Percentiles rank a stretch among this genome's conserved stretches.
Evolutionary conservation across 2,113 vertebrate genomes (phyloP).

Genomic region (Axis porcinus): DNA sequence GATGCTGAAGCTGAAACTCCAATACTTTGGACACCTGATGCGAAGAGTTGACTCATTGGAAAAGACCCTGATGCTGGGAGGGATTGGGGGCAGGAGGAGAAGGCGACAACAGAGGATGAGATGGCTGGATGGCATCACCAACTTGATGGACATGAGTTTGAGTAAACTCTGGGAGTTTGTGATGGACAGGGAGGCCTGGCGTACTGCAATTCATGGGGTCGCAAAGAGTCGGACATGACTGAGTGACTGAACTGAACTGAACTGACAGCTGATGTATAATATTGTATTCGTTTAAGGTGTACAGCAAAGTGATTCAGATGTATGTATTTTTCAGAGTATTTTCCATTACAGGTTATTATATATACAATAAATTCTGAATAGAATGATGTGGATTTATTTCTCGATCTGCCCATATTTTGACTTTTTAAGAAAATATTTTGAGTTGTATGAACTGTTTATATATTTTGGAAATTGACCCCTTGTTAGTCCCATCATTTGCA

Average conservation of each 20-base stretch:
- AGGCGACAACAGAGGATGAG: no score
- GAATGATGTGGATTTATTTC: not conserved
- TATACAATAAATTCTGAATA: not conserved
- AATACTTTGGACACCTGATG: no score
- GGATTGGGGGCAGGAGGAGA: no score
- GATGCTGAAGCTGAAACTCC: no score
- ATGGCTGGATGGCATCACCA: no score
- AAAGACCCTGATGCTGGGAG: no score
- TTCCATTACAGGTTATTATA: not conserved
- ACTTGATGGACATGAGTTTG: no score
- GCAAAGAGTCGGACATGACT: fast-evolving
- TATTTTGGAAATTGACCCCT: not conserved
- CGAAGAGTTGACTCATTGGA: no score
- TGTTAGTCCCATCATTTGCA: not conserved
- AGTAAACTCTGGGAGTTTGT: no score
- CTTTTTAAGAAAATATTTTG: not conserved
- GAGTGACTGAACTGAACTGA: not conserved
- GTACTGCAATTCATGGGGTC: not conserved
- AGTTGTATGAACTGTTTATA: not conserved
- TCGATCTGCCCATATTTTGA: not conserved
- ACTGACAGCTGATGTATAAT: not conserved
- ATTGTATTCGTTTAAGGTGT: not conserved
- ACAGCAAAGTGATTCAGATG: not conserved
- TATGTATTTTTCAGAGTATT: not conserved
- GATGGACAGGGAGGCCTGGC: not conserved